Evolutionary conservation across 2,888 invertebrate species (phyloP).

Genomic region (Blastobasis adustella): DNA sequence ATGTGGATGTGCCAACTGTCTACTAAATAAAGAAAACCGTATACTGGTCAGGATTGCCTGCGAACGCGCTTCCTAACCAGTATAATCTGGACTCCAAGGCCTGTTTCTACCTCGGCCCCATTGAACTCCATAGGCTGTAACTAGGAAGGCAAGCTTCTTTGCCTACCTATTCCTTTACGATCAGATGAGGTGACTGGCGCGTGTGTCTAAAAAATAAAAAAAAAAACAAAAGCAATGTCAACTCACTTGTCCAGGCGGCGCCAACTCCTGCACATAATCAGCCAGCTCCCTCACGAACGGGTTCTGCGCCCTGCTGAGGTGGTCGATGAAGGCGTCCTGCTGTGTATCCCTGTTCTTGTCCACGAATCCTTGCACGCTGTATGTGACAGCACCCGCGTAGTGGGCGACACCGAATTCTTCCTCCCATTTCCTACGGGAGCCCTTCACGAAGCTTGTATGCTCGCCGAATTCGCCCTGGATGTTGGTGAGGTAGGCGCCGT

Average conservation of each 20-base stretch:
- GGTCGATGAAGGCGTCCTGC: conserved; percentile 94
- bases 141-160: too few species aligned
- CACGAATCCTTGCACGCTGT: conserved; percentile 85
- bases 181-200: too few species aligned
- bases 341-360: conserved; percentile 95
- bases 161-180: too few species aligned
- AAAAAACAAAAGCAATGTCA: not conserved
- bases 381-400: conserved; percentile 92
- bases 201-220: too few species aligned
- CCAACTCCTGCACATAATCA: conserved; percentile 64
- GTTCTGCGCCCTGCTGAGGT: conserved; percentile 88
- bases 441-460: conserved; percentile 89
- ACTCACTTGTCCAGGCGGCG: conserved; percentile 78
- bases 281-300: conserved; percentile 87
- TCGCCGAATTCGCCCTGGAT: conserved; percentile 90
- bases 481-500: conserved; percentile 90
- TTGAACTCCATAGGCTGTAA: too few species aligned
- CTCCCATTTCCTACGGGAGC: conserved; percentile 92
- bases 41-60: too few species aligned
- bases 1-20: too few species aligned
- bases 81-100: too few species aligned
- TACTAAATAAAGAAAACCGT: too few species aligned
- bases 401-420: conserved; percentile 92
- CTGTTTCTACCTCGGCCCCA: too few species aligned
- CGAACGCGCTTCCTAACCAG: too few species aligned